These are phyloP conservation scores for Leucoraja ocellata DNA, from an alignment of 2,797 vertebrate genomes.

Conservation along the genomic window DNA sequence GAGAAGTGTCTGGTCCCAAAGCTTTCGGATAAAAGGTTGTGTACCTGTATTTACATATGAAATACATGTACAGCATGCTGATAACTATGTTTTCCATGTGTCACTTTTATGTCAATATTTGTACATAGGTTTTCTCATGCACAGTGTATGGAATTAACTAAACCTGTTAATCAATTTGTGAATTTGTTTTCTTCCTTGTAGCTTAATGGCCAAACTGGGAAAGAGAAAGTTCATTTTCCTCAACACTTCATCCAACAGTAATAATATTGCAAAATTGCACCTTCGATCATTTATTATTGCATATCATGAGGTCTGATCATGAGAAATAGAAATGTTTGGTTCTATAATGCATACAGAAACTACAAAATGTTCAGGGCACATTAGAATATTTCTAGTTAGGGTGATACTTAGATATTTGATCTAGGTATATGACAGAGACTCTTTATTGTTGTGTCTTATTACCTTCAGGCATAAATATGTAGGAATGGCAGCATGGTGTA, in stretches of 20 bases:
- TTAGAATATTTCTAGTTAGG: neutral
- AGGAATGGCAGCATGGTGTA: too few species aligned
- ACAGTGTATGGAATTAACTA: neutral
- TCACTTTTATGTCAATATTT: neutral
- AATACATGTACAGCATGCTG: neutral
- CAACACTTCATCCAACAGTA: neutral
- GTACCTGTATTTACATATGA: neutral
- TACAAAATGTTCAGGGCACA: neutral
- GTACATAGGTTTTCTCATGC: neutral
- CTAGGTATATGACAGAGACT: too few species aligned
- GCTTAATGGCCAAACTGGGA: neutral
- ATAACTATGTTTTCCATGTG: neutral
- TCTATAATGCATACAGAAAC: neutral
- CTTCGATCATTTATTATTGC: neutral
- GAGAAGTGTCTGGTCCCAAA: too few species aligned
- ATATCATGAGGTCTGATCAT: neutral
- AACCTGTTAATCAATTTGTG: neutral
- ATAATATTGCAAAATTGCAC: neutral
- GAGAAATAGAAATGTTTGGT: neutral
- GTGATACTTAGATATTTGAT: neutral
- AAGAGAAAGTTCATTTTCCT: neutral
- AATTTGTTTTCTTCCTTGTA: neutral
- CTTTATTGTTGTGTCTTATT: too few species aligned
- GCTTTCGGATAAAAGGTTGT: too few species aligned
- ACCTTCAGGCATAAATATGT: too few species aligned